Evolutionary conservation across 1,140 invertebrate species (phyloP).

Genomic region (Zaprionus kolodkinae): DNA sequence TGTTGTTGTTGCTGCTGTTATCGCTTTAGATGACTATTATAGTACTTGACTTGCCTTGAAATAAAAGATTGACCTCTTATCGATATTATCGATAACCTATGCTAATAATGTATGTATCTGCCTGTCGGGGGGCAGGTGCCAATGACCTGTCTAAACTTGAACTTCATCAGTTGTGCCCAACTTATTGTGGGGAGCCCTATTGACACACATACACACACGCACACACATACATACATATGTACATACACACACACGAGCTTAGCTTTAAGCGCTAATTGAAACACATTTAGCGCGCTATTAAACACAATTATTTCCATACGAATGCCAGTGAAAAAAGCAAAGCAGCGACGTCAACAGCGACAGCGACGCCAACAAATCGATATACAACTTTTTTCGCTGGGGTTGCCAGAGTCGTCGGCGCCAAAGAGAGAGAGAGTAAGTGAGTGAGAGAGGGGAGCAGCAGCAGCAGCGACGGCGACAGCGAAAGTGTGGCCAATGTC

Average conservation of each 20-base stretch:
- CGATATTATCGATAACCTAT: background rate
- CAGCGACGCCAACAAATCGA: slow-evolving; percentile 42
- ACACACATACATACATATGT: slow-evolving; percentile 13
- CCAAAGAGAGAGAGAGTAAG: background rate
- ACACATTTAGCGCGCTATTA: slow-evolving; percentile 79
- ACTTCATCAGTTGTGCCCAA: slow-evolving; percentile 10
- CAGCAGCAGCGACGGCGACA: background rate
- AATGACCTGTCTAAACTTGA: slow-evolving; percentile 58
- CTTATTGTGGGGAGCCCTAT: slow-evolving; percentile 21
- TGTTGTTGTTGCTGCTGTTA: slow-evolving; percentile 38
- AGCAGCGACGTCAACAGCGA: slow-evolving; percentile 16
- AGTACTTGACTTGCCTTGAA: slow-evolving; percentile 17
- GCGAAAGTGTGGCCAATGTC: slow-evolving; percentile 36
- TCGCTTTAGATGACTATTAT: slow-evolving; percentile 42
- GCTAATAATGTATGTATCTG: slow-evolving; percentile 16
- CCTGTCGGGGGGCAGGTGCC: slow-evolving; percentile 33
- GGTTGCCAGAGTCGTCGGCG: slow-evolving; percentile 30
- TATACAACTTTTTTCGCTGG: slow-evolving; percentile 24
- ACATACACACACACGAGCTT: slow-evolving; percentile 28
- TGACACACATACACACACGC: slow-evolving; percentile 46
- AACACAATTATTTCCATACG: slow-evolving; percentile 74
- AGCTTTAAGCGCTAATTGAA: slow-evolving; percentile 71
- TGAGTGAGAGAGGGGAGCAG: background rate
- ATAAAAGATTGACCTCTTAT: slow-evolving; percentile 33
- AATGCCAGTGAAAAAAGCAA: slow-evolving; percentile 38